Base-by-base conservation (phyloP, 2,113 vertebrate species). In the Seriola rivoliana region DNA sequence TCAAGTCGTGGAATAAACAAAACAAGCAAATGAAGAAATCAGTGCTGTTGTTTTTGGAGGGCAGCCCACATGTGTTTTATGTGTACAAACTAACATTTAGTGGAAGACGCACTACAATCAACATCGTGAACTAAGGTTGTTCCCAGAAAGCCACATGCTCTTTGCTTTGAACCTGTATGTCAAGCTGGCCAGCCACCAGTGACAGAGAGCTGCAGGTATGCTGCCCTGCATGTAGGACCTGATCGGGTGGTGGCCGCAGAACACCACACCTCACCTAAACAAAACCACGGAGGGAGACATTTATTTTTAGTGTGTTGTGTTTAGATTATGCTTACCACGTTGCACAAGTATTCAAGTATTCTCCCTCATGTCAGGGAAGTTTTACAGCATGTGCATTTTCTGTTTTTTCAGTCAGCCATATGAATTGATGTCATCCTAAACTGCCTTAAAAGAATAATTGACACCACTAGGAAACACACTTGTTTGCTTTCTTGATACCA, bases 201-300 rank as follows among this genome's bases (percentile, higher is more conserved):
- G 79, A 89, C 78, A 77, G 19, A 75, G 67, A 71, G 36, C 44
- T 75, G 73, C 76, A 93, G 85, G 90, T 89, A 94, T 93, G 93
- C 72, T 62, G 88, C 59, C 82, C 63, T 78, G 85, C 94, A 89
- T 82, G 94, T 86, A 90, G 19, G 77, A 90, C 94, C 77, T 92
- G 94, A 87, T 84, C 4, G 52, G 87, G 68, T 84, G 48, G 84
- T 52, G 84, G 77, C 74, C 69, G 48, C 72, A 54, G 3, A 36
- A 68, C 42, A 82, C 84, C 87, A 86, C 88, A 59, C 92, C 93
- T 89, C 42, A 4, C 19, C 29, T 34, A 78, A 75, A 82, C 87
- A 91, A 93, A 79, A 63, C 64, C 46, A 2, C 21, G 59, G 25
- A 6, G 57, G 17, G 29, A 42, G 57, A 23, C 9, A 5, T 81